phyloP scores from a whole-genome alignment of 2,888 invertebrate species.

The Spicauda simplicius region DNA sequence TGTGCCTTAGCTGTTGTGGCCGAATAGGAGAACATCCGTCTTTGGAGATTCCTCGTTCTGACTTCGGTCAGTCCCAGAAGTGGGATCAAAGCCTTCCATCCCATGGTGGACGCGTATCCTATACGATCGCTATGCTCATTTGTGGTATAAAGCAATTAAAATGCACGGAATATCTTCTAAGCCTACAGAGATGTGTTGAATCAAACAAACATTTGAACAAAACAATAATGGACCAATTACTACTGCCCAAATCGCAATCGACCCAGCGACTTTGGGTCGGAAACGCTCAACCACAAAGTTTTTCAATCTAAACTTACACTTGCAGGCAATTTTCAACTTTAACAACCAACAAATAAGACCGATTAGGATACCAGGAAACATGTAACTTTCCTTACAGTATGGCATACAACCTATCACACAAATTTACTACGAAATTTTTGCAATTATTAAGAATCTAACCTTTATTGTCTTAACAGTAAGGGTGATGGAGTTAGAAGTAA shows the following conservation, averaged over 20 bases:
- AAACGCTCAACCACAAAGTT: slow-evolving; percentile 17
- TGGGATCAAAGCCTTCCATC: too few relatives aligned
- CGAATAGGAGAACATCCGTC: too few relatives aligned
- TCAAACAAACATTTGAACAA: slow-evolving; percentile 46
- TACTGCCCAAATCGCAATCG: slow-evolving; percentile 55
- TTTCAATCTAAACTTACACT: not conserved
- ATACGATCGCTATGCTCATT: too few relatives aligned
- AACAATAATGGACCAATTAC: slow-evolving; percentile 66
- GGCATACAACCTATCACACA: not conserved
- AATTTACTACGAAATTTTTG: not conserved
- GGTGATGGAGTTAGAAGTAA: slow-evolving; percentile 32
- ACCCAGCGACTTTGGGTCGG: slow-evolving; percentile 29
- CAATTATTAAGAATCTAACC: not conserved
- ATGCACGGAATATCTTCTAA: not conserved
- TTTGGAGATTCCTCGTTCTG: too few relatives aligned
- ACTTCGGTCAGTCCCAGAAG: too few relatives aligned
- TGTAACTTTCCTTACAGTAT: slow-evolving; percentile 13
- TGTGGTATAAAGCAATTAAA: too few relatives aligned
- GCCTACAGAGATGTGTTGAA: slow-evolving; percentile 12
- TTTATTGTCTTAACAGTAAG: slow-evolving; percentile 4
- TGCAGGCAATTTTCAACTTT: not conserved
- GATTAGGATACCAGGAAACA: slow-evolving; percentile 4
- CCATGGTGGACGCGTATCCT: too few relatives aligned
- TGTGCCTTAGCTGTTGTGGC: too few relatives aligned
- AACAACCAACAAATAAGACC: not conserved